Conservation (phyloP, 2,113 vertebrate genomes). For the Stigmatopora argus region DNA sequence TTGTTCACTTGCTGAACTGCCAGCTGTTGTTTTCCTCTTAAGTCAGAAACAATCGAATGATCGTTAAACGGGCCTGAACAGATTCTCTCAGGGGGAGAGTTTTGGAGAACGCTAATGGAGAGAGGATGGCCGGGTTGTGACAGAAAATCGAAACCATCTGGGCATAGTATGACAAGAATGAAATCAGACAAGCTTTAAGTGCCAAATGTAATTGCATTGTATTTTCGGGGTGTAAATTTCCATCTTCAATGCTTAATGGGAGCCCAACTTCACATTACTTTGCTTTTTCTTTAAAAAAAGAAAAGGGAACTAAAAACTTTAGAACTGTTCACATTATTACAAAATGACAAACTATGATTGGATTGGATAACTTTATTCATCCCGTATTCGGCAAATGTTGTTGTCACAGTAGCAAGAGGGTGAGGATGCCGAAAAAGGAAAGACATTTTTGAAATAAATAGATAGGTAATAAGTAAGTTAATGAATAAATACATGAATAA, state of each 20-base stretch:
- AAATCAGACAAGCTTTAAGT: background rate
- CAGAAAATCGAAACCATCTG: slow-evolving; percentile 21
- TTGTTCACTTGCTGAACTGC: background rate
- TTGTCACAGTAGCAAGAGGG: no score
- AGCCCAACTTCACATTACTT: background rate
- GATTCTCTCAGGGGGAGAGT: background rate
- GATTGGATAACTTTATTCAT: no score
- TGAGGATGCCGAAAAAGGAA: no score
- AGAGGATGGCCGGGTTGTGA: slow-evolving; percentile 5
- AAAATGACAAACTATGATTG: no score
- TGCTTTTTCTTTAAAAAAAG: background rate
- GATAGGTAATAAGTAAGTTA: no score
- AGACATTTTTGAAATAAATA: no score
- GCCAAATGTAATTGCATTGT: background rate
- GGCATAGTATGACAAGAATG: slow-evolving; percentile 2
- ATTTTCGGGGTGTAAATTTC: background rate
- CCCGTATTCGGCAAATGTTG: no score
- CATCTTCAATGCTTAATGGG: background rate
- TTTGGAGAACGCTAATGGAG: slow-evolving; percentile 10
- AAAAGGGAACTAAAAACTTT: no score
- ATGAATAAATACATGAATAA: no score
- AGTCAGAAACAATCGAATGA: slow-evolving; percentile 15
- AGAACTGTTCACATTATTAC: no score
- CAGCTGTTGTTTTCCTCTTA: slow-evolving; percentile 2
- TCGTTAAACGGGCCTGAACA: slow-evolving; percentile 6